These are phyloP conservation scores for Aythya baeri DNA, from an alignment of 2,113 vertebrate genomes.

Conservation along the genomic window DNA sequence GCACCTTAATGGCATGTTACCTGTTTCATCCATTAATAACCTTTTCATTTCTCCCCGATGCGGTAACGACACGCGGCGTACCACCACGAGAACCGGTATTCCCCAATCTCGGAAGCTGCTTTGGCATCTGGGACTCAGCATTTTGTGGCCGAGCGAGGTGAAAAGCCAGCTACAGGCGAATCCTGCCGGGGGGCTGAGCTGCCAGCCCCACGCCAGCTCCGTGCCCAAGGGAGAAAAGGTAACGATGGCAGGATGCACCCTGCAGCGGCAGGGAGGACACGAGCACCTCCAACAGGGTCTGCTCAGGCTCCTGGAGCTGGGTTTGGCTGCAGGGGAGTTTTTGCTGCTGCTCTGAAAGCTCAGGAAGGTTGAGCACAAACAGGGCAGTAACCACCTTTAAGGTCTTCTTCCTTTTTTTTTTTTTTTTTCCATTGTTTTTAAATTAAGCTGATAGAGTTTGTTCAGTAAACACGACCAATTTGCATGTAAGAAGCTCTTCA, in stretches of 20 bases:
- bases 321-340: not conserved
- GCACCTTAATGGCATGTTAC: slow-evolving; percentile 18
- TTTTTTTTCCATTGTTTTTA: not conserved
- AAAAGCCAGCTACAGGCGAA: not conserved
- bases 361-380: not conserved
- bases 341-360: not conserved
- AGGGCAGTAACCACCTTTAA: not conserved
- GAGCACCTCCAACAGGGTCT: accelerated
- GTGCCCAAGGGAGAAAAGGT: not conserved
- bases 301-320: not conserved
- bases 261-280: not conserved
- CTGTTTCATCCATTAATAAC: slow-evolving; percentile 10
- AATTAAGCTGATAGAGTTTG: not conserved
- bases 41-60: not conserved
- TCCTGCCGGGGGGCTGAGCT: not conserved
- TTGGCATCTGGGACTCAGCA: not conserved
- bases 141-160: not conserved
- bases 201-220: not conserved
- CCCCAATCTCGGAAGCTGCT: not conserved
- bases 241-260: not conserved
- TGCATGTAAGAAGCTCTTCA: not conserved
- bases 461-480: not conserved
- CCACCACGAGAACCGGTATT: not conserved
- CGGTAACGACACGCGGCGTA: not conserved
- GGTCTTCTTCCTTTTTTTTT: not conserved